Evolutionary conservation across 2,797 vertebrate genomes (phyloP), one percentile per base, ranked within the genome.

Genomic region (Limnodromus scolopaceus): DNA sequence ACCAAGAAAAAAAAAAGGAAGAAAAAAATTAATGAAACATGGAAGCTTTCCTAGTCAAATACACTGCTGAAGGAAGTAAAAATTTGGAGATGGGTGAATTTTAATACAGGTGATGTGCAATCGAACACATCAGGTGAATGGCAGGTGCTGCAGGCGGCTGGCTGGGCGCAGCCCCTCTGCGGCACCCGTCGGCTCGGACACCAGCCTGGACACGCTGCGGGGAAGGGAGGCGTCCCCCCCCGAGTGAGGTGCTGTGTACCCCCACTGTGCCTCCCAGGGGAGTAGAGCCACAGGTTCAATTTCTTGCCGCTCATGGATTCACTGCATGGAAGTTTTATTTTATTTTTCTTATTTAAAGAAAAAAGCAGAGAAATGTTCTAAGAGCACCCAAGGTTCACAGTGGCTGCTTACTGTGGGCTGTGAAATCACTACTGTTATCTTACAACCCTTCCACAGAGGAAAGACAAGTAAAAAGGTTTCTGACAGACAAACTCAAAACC

Each of bases 401-500:
- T 1, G 8, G n/a, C 69, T 80, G 76, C 78, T 84, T 16, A 38
- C 39, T 28, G 83, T 3, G 24, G 72, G 83, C 60, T 54, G 60
- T 25, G 87, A 85, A 83, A 81, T 46, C 69, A 11, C 68, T 25
- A 2, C 85, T 39, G 80, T 51, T 58, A 27, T 25, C 72, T 74
- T 51, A 39, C 34, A 36, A 2, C n/a, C 36, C 16, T 72, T 53
- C 55, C 54, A 46, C 54, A 25, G 86, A 32, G 84, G 53, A 86
- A 91, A 75, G 71, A 57, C 64, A 60, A 81, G 80, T 30, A 75
- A 66, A 89, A 95, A 95, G 63, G 55, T 76, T 84, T 74, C 78
- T 96, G 91, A 93, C 68, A 88, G 84, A 92, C 70, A 70, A 49
- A 72, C 79, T 93, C 53, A 36, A 38, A 74, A 60, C 60, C 13